Conservation (phyloP, 2,888 invertebrate species). For the Cylloceria caligata region DNA sequence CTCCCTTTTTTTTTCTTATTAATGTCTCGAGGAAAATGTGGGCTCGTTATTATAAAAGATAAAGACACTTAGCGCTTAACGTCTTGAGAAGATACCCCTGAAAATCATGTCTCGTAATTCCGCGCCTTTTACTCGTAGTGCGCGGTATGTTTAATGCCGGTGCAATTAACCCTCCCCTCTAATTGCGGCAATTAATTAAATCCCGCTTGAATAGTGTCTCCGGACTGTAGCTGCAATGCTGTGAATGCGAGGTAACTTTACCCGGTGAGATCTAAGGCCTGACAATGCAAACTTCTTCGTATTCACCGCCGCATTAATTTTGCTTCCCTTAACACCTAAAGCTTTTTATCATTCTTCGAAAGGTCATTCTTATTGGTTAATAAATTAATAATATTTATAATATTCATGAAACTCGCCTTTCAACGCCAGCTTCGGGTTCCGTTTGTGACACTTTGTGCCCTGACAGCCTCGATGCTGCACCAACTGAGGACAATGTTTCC, state of each 20-base stretch:
- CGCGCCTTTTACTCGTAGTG: conserved; percentile 20
- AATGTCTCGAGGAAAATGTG: conserved; percentile 3
- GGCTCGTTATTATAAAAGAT: conserved; percentile 20
- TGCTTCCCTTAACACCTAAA: background rate
- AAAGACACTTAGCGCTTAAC: conserved; percentile 28
- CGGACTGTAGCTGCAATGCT: conserved; percentile 10
- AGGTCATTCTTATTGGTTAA: background rate
- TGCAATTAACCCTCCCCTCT: conserved; percentile 53
- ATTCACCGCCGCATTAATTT: conserved; percentile 16
- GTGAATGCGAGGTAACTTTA: conserved; percentile 47
- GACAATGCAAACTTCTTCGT: conserved; percentile 46
- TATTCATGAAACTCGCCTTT: conserved; percentile 87
- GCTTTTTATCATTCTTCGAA: background rate
- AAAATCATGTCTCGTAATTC: conserved; percentile 27
- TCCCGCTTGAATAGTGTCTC: conserved; percentile 51
- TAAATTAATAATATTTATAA: background rate
- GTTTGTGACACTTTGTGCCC: conserved; percentile 90
- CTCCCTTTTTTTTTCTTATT: conserved; percentile 1
- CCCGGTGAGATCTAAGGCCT: conserved; percentile 41
- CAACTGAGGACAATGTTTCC: conserved; percentile 92
- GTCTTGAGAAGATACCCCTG: conserved; percentile 26
- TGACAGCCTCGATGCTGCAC: conserved; percentile 93
- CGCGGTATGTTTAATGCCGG: conserved; percentile 49
- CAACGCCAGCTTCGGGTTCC: conserved; percentile 90
- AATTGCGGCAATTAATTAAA: conserved; percentile 65